phyloP scores from a whole-genome alignment of 2,888 invertebrate genomes.

The Dynastes grantii region DNA sequence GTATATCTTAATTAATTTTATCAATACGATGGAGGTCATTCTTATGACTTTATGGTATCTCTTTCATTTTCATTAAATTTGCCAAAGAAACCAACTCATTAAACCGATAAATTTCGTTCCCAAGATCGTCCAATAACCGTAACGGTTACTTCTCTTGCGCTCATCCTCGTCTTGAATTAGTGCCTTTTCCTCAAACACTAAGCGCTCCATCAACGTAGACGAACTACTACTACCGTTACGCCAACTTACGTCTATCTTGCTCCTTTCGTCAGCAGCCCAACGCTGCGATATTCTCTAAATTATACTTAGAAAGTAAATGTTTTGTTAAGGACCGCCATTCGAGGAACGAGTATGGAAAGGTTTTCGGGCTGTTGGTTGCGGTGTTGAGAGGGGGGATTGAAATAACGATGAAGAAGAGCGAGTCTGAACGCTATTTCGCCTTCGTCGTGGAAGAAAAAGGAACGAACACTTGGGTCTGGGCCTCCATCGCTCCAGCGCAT shows the following conservation, averaged over 20 bases:
- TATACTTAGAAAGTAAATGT: constrained; percentile 40
- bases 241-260: background rate
- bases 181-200: background rate
- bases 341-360: background rate
- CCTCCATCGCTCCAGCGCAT: constrained; percentile 13
- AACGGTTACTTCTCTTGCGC: background rate
- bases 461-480: background rate
- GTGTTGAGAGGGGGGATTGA: background rate
- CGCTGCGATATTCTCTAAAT: constrained; percentile 17
- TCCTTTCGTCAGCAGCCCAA: background rate
- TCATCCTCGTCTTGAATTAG: background rate
- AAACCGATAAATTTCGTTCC: background rate
- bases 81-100: background rate
- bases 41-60: too few species aligned
- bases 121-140: background rate
- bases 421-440: background rate
- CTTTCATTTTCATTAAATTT: too few species aligned
- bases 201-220: background rate
- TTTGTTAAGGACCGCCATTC: constrained; percentile 31
- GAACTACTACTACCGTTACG: background rate
- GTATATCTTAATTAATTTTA: too few species aligned
- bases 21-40: too few species aligned
- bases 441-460: background rate
- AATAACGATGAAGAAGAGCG: constrained; percentile 7
- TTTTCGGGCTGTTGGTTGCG: constrained; percentile 35